Base-by-base conservation (phyloP, 2,888 invertebrate genomes). In the Phragmatobia fuliginosa region DNA sequence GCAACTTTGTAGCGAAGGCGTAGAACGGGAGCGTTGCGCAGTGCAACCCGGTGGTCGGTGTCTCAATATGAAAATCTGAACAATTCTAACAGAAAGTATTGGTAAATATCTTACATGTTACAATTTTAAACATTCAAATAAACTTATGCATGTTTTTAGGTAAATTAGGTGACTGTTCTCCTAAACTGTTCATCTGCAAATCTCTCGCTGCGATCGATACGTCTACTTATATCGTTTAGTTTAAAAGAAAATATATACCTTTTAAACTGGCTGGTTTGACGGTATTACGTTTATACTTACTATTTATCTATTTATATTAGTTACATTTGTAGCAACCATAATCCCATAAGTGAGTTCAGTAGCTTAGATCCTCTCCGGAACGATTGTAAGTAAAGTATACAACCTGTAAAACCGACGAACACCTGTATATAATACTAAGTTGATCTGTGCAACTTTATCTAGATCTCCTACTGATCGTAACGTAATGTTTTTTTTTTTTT, bases 41-140 rank as follows among this genome's bases (percentile, higher is more conserved):
- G 81, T 75, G 92, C 83, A 83, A 86, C 86, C 81, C 83, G 85
- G 84, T 91, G 90, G 88, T 88, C 85, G 85, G 85, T 92, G 92
- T 90, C 90, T 88, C 91, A 91, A 91, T 78, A 71, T 77, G 82
- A 85, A 88, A 86, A 80, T 82, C 76, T 77, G 68, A 68, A 38
- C 66, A 68, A 33, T 33, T 66, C 62, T 66, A 67, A 68, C 66
- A 80, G 65, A 80, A 79, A 81, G 82, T 56, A 28, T 56, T 28
- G 25, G 56, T 28, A 56, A 6, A 16, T 28, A 56, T 56, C 5
- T 28, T 6, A 56, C 7, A 14, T 28, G 1, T 25, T 28, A 56
- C 16, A 28, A 56, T 16, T 7, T 14, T 56, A 49, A 2, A 21
- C 21, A 45, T 21, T 45, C 21, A 6, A 45, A 21, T 45, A 2